Percentiles rank a stretch among this genome's conserved stretches.
phyloP scores from a whole-genome alignment of 2,113 vertebrate genomes.

The cattle (Bos taurus) region ARS-UCD2.0 NC_037349.1:5936001-5936500 shows the following conservation, averaged over 20 bases:
- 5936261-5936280: neutral
- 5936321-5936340: neutral
- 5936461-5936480: neutral
- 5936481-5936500: neutral
- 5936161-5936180: neutral
- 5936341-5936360: neutral
- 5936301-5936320: neutral
- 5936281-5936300: neutral
- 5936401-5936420: neutral
- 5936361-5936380: neutral
- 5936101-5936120: conserved; percentile 24
- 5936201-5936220: neutral
- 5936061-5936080: neutral
- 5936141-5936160: neutral
- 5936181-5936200: neutral
- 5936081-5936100: conserved; percentile 22
- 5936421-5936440: neutral
- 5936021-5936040: conserved; percentile 14
- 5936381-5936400: neutral
- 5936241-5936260: neutral
- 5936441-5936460: neutral
- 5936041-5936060: neutral
- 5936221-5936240: neutral
- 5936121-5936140: neutral
- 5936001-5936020: conserved; percentile 44